A percentile compares a stretch with the other conserved stretches of the same genome.
phyloP scores from a whole-genome alignment of 2,113 vertebrate species.

The Vombatus ursinus region DNA sequence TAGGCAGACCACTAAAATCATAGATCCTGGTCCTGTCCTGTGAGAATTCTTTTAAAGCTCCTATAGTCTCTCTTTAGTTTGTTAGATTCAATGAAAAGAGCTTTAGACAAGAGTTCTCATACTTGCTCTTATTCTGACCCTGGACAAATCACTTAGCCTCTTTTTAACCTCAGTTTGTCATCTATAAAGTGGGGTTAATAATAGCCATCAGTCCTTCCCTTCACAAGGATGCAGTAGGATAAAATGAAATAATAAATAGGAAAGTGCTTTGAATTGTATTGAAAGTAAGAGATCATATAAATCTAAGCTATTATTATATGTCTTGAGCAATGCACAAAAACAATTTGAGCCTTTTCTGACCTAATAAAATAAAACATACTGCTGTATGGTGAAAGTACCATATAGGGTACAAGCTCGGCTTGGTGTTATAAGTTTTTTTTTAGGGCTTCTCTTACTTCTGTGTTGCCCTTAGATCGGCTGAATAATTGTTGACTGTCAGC shows the following conservation, averaged over 20 bases:
- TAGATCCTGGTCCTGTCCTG: neutral
- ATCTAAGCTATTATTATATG: neutral
- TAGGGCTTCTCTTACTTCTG: neutral
- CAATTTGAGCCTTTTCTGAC: neutral
- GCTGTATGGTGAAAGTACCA: accelerated
- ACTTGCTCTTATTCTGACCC: conserved; percentile 24
- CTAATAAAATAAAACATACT: neutral
- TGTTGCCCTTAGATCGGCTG: neutral
- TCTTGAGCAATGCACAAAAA: conserved; percentile 22
- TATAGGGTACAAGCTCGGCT: no score
- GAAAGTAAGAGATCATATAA: neutral
- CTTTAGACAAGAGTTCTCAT: neutral
- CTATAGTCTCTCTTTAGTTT: neutral
- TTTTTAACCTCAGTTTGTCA: conserved; percentile 18
- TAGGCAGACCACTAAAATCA: neutral
- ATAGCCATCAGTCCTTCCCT: neutral
- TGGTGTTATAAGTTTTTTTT: neutral
- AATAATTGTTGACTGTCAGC: conserved; percentile 11
- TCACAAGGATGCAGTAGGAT: conserved; percentile 29
- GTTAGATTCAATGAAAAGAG: neutral
- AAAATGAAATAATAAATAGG: neutral
- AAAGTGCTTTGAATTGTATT: neutral
- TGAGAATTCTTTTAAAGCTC: neutral
- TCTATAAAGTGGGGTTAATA: conserved; percentile 17
- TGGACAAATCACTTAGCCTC: conserved; percentile 7